Evolutionary conservation across 2,888 invertebrate genomes (phyloP).

Genomic region (Mimumesa dahlbomi): DNA sequence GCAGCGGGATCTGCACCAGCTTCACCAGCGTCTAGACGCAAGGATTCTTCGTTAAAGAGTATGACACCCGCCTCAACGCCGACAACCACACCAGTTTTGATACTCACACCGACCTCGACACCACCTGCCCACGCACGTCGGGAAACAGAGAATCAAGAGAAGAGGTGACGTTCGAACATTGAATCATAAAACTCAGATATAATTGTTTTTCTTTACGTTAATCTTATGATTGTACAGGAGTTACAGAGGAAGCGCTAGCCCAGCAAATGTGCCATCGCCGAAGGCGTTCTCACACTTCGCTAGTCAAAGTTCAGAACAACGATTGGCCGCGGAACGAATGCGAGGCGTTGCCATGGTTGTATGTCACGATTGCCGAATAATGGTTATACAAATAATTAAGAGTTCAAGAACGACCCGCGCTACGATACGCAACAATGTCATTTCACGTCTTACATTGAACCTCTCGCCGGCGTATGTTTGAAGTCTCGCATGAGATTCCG

Average conservation of each 20-base stretch:
- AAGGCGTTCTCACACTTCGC: conserved; percentile 79
- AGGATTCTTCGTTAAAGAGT: conserved; percentile 80
- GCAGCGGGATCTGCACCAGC: conserved; percentile 76
- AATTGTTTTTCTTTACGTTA: no score
- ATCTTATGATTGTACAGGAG: conserved; percentile 25
- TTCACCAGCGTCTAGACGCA: conserved; percentile 79
- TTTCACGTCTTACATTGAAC: conserved; percentile 91
- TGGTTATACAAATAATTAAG: conserved; percentile 96
- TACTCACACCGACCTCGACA: conserved; percentile 69
- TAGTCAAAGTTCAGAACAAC: conserved; percentile 76
- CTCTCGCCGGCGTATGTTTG: conserved; percentile 90
- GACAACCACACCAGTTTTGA: conserved; percentile 70
- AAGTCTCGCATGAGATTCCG: conserved; percentile 45
- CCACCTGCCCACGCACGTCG: conserved; percentile 67
- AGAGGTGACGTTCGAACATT: conserved; percentile 57
- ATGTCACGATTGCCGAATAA: conserved; percentile 96
- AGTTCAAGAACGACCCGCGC: conserved; percentile 92
- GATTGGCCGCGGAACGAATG: conserved; percentile 83
- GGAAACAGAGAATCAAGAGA: conserved; percentile 64
- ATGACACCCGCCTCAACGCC: conserved; percentile 72
- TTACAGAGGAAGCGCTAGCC: conserved; percentile 81
- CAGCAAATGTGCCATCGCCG: conserved; percentile 83
- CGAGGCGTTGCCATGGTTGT: conserved; percentile 92
- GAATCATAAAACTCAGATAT: no score
- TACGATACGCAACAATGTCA: conserved; percentile 90